These are phyloP conservation scores for Plecotus auritus DNA, from an alignment of 2,113 vertebrate species.

Conservation along the genomic window DNA sequence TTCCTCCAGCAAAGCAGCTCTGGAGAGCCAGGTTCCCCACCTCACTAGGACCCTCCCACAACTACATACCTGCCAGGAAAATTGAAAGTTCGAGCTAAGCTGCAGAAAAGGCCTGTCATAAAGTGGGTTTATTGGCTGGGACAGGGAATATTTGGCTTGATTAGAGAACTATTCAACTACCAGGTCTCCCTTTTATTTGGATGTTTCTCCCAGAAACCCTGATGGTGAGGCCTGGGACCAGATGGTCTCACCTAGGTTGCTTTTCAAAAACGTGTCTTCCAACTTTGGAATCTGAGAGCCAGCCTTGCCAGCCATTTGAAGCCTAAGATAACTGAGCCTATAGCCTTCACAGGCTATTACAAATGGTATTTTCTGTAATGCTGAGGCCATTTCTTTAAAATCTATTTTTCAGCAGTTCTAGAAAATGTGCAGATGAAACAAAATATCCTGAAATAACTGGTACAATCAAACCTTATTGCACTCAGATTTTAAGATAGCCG, in stretches of 20 bases:
- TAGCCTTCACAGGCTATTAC: constrained; percentile 68
- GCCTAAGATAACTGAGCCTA: constrained; percentile 9
- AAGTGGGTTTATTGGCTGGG: background rate
- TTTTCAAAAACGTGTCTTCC: constrained; percentile 33
- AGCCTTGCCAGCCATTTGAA: constrained; percentile 41
- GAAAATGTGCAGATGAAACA: constrained; percentile 80
- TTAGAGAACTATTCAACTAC: background rate
- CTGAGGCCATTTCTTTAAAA: constrained; percentile 76
- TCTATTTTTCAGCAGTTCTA: constrained; percentile 78
- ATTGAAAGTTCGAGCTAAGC: background rate
- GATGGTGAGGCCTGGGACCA: background rate
- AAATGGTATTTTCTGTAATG: constrained; percentile 71
- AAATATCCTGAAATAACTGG: constrained; percentile 79
- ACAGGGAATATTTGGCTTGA: constrained; percentile 51
- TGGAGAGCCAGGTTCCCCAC: background rate
- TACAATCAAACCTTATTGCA: constrained; percentile 85
- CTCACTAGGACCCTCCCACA: background rate
- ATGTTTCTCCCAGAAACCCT: constrained; percentile 14
- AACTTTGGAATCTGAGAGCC: constrained; percentile 41
- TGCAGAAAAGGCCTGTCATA: background rate
- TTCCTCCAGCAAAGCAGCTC: background rate
- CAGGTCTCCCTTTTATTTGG: background rate
- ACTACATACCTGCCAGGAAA: background rate
- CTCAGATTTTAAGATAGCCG: constrained; percentile 73
- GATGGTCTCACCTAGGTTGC: background rate